Conservation (phyloP, 2,888 invertebrate genomes). For the Desoria tigrina region DNA sequence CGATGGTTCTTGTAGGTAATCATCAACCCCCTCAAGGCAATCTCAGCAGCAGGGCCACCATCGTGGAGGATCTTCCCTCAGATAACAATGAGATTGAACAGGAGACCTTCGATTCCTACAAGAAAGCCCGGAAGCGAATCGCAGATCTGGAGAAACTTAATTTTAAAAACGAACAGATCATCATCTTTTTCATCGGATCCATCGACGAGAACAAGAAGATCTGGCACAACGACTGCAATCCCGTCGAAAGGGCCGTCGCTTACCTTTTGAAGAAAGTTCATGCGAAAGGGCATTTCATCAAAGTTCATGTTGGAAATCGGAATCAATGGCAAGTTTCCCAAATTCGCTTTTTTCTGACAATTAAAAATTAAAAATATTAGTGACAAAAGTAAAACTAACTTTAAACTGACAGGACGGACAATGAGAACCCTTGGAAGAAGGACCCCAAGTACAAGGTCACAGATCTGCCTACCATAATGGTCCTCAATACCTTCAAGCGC, state of each 20-base stretch:
- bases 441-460: conserved; percentile 21
- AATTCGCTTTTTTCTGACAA: neutral
- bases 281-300: conserved; percentile 29
- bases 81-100: neutral
- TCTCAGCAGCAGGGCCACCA: too few species aligned
- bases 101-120: conserved; percentile 1
- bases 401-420: conserved; percentile 4
- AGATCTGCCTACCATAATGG: conserved; percentile 28
- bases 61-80: neutral
- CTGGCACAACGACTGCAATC: conserved; percentile 31
- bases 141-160: conserved; percentile 19
- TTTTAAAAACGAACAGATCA: conserved; percentile 25
- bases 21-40: too few species aligned
- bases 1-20: too few species aligned
- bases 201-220: conserved; percentile 21
- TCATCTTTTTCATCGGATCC: conserved; percentile 30
- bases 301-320: conserved; percentile 26
- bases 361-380: neutral
- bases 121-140: conserved; percentile 11
- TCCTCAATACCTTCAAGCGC: conserved; percentile 22
- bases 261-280: conserved; percentile 29
- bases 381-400: neutral
- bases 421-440: conserved; percentile 21
- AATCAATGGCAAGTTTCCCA: conserved; percentile 19
- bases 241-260: conserved; percentile 25